Percentiles rank a stretch among this genome's conserved stretches.
These are phyloP conservation scores for Panulirus ornatus DNA, from an alignment of 1,140 invertebrate species.

Conservation along the genomic window DNA sequence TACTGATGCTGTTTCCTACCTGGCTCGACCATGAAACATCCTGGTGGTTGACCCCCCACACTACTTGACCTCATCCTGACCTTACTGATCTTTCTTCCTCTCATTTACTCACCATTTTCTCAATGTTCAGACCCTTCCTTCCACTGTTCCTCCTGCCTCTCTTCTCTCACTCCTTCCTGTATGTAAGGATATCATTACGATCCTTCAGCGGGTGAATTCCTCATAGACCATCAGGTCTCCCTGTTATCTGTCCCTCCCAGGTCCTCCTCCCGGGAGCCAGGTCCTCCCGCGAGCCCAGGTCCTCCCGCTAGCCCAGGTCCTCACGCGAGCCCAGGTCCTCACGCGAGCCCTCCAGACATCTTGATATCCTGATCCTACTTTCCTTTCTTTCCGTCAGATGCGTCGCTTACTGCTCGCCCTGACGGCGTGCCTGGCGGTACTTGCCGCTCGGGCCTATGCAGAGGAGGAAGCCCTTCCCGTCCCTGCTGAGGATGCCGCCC, in stretches of 20 bases:
- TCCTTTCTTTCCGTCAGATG: conserved; percentile 29
- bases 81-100: neutral
- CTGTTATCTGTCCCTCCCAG: too few species aligned
- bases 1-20: too few species aligned
- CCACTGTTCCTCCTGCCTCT: neutral
- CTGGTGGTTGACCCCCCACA: too few species aligned
- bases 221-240: too few species aligned
- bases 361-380: neutral
- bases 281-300: neutral
- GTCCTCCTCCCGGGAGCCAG: neutral
- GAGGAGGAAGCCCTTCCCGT: neutral
- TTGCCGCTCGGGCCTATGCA: neutral
- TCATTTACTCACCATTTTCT: neutral
- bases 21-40: too few species aligned
- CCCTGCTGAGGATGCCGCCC: neutral
- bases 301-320: neutral
- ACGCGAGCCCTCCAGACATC: neutral
- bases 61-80: too few species aligned
- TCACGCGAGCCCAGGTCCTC: neutral
- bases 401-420: conserved; percentile 13
- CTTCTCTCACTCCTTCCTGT: neutral
- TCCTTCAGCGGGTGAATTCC: too few species aligned
- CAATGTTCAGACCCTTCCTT: neutral
- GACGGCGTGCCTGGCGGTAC: conserved; percentile 15
- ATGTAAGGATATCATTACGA: too few species aligned